phyloP scores from a whole-genome alignment of 1,140 invertebrate genomes.

The Drepana arcuata region DNA sequence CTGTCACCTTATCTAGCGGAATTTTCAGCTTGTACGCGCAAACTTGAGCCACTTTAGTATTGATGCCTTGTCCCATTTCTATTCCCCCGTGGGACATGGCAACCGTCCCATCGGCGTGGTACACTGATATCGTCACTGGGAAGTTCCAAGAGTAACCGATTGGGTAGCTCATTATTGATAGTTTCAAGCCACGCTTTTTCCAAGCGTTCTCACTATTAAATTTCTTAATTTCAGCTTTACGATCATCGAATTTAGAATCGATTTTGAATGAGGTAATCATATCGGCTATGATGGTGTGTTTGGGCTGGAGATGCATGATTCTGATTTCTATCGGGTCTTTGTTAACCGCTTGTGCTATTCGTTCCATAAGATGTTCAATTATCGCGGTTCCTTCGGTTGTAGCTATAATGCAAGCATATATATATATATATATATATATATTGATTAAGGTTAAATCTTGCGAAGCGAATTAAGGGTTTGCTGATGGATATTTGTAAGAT shows the following conservation, averaged over 20 bases:
- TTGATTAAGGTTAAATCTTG: too few species aligned
- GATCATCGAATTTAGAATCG: constrained; percentile 71
- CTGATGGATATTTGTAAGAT: too few species aligned
- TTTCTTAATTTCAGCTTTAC: constrained; percentile 54
- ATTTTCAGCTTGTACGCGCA: constrained; percentile 83
- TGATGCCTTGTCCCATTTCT: constrained; percentile 82
- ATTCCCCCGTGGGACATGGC: constrained; percentile 79
- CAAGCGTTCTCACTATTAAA: constrained; percentile 74
- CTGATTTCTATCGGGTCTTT: constrained; percentile 81
- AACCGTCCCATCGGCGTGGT: constrained; percentile 78
- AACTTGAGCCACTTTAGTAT: constrained; percentile 81
- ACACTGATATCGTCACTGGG: constrained; percentile 75
- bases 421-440: too few species aligned
- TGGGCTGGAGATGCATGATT: constrained; percentile 73
- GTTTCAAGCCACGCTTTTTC: constrained; percentile 76
- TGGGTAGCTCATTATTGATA: constrained; percentile 73
- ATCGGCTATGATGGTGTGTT: constrained; percentile 57
- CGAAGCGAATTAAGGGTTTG: too few species aligned
- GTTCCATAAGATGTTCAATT: constrained; percentile 88
- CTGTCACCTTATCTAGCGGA: constrained; percentile 77
- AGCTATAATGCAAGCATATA: too few species aligned
- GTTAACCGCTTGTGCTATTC: constrained; percentile 78
- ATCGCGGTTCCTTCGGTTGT: constrained; percentile 78
- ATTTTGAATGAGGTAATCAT: constrained; percentile 67
- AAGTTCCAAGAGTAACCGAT: constrained; percentile 68